Base-by-base conservation (phyloP, 2,888 invertebrate species). In the Drosophila dives region DNA sequence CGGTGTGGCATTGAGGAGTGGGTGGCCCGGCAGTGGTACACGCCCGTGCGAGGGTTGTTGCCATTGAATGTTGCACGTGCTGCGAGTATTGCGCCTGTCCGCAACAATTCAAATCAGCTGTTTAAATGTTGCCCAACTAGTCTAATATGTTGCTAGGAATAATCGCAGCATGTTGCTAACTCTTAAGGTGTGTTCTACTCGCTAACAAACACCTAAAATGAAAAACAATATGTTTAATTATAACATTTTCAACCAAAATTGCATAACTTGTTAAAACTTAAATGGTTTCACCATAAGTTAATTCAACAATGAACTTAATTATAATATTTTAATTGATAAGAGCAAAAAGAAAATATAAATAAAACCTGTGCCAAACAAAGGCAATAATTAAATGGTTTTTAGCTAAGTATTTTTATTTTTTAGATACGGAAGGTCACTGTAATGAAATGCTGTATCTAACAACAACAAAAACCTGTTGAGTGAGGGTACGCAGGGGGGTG, bases 71-170 rank as follows among this genome's bases (percentile, higher is more conserved):
- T 72, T 75, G 83, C 88, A 85, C 82, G 80, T 86, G 88, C 63
- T 55, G 63, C 48, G 36, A 60, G 54, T 69, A 70, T 69, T 86
- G 86, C 86, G 89, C 89, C 73, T 73, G 84, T 76, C 78, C 67
- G 75, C 62, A 69, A 69, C 55, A 66, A 17, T 49, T n/a, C 42
- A n/a, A 53, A 49, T 48, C 86, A 86, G 82, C 83, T 86, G 86
- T 67, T 66, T 12, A n/a, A 26, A 58, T 45, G 72, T 72, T 78
- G 77, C 60, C 0, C 32, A 56, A 17, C 53, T 23, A 3, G 15
- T 12, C 11, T 20, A 42, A 26, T 8, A 66, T 64, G 63, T 74
- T 64, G 60, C 50, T 12, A 10, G 26, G 3, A 32, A 6, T 20
- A 20, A 11, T 36, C 11, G 2, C 23, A 49, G 36, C 36, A 63